Conservation (phyloP, 2,888 invertebrate genomes). For the Calephelis perditalis region DNA sequence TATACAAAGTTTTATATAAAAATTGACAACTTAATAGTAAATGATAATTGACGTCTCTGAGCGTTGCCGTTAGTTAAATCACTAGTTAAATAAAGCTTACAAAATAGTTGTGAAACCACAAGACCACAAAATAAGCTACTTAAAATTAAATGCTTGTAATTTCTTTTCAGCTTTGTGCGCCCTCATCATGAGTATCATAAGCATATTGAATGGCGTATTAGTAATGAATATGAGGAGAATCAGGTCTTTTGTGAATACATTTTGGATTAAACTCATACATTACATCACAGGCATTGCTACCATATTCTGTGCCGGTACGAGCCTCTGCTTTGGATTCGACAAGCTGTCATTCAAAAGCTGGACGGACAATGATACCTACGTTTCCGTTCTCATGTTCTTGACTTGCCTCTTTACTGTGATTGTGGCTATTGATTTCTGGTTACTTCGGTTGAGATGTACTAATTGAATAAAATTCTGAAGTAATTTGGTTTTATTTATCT, state of each 20-base stretch:
- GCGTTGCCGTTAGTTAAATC: too few species aligned
- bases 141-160: slow-evolving; percentile 23
- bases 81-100: too few species aligned
- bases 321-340: slow-evolving; percentile 39
- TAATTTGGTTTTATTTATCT: neutral
- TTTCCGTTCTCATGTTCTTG: slow-evolving; percentile 21
- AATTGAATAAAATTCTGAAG: neutral
- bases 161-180: slow-evolving; percentile 41
- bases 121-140: slow-evolving; percentile 19
- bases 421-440: slow-evolving; percentile 2
- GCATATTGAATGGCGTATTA: slow-evolving; percentile 37
- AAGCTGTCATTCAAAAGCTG: slow-evolving; percentile 37
- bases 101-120: neutral
- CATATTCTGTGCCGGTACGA: slow-evolving; percentile 36
- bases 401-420: slow-evolving; percentile 31
- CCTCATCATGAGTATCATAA: slow-evolving; percentile 33
- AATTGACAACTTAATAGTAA: too few species aligned
- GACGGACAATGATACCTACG: slow-evolving; percentile 32
- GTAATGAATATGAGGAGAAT: slow-evolving; percentile 34
- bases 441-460: slow-evolving; percentile 8
- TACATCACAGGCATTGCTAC: slow-evolving; percentile 37
- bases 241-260: slow-evolving; percentile 24
- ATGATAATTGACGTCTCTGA: too few species aligned
- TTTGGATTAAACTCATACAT: slow-evolving; percentile 37
- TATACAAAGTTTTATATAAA: too few species aligned